phyloP scores from a whole-genome alignment of 2,113 vertebrate species.

The Brachypteracias leptosomus region DNA sequence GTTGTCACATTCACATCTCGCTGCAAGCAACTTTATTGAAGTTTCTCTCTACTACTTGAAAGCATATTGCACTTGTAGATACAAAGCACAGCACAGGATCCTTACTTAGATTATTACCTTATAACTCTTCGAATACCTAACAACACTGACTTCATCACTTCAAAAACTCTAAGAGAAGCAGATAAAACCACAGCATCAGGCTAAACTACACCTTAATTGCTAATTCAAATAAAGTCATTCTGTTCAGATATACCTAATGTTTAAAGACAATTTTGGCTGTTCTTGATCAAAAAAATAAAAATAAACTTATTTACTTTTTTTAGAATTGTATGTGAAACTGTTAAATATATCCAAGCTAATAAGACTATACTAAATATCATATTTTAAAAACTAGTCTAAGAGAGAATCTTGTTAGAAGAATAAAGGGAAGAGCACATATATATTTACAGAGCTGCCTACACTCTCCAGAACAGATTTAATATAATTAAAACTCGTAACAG shows the following conservation, averaged over 20 bases:
- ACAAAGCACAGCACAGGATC: conserved; percentile 34
- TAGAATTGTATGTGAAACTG: background rate
- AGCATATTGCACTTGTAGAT: conserved; percentile 43
- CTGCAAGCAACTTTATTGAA: conserved; percentile 4
- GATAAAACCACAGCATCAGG: conserved; percentile 19
- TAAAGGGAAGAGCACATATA: background rate
- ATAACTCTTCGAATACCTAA: background rate
- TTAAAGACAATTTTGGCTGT: conserved; percentile 10
- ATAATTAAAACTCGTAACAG: background rate
- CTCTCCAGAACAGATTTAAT: background rate
- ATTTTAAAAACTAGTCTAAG: background rate
- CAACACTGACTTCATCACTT: background rate
- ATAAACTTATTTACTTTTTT: background rate
- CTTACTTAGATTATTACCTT: background rate
- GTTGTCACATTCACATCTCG: background rate
- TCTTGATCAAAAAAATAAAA: conserved; percentile 9
- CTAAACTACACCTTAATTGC: background rate
- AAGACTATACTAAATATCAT: background rate
- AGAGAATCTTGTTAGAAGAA: background rate
- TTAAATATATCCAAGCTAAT: background rate
- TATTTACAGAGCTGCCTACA: background rate
- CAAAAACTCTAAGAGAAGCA: background rate
- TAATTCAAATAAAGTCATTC: background rate
- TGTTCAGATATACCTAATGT: background rate
- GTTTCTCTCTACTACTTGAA: conserved; percentile 34